A percentile compares a stretch with the other conserved stretches of the same genome.
Conservation (phyloP, 2,888 invertebrate species). For the Belgica antarctica region DNA sequence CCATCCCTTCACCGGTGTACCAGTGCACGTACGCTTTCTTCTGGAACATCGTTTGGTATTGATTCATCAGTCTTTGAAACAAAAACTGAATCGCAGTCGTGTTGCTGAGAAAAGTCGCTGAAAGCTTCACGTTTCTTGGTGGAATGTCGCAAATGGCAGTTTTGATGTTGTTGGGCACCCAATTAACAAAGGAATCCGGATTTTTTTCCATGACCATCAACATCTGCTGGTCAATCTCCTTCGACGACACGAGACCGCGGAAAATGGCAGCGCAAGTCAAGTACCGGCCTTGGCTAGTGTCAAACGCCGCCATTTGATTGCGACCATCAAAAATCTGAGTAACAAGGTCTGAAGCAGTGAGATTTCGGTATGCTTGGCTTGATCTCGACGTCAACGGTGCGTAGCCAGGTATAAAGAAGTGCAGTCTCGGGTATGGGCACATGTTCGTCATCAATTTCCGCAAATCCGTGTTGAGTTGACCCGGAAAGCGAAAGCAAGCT, state of each 20-base stretch:
- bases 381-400: constrained; percentile 69
- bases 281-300: constrained; percentile 73
- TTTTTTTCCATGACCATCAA: constrained; percentile 77
- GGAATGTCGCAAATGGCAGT: constrained; percentile 82
- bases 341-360: constrained; percentile 71
- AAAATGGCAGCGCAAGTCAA: constrained; percentile 78
- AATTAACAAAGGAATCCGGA: constrained; percentile 67
- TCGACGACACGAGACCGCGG: constrained; percentile 69
- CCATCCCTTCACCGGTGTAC: constrained; percentile 87
- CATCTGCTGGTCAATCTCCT: constrained; percentile 75
- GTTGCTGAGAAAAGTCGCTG: constrained; percentile 82
- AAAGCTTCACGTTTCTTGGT: constrained; percentile 78
- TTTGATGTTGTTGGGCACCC: constrained; percentile 86
- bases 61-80: constrained; percentile 72
- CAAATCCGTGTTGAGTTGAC: constrained; percentile 85
- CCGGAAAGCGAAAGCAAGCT: constrained; percentile 79
- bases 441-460: constrained; percentile 83
- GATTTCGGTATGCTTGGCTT: constrained; percentile 63
- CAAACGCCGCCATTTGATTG: constrained; percentile 80
- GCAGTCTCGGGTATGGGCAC: constrained; percentile 85
- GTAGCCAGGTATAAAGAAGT: constrained; percentile 81
- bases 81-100: constrained; percentile 77
- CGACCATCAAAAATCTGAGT: constrained; percentile 71
- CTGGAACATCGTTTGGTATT: constrained; percentile 78
- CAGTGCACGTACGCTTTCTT: constrained; percentile 81